Evolutionary conservation across 2,113 vertebrate genomes (phyloP).

Genomic region (Oncorhynchus masou): DNA sequence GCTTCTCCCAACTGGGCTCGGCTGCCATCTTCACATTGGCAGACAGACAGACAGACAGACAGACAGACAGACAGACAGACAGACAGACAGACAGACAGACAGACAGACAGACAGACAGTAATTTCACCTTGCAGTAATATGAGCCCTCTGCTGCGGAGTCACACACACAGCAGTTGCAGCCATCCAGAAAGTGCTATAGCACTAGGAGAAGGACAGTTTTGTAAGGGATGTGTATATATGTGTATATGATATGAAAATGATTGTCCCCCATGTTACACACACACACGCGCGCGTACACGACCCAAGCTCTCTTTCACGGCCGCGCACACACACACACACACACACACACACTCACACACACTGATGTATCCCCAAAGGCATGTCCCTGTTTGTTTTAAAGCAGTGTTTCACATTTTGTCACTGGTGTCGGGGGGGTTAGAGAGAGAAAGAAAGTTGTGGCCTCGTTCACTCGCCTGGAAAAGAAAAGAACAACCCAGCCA

Average conservation of each 20-base stretch:
- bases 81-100: constrained; percentile 5
- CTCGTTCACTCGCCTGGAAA: background rate
- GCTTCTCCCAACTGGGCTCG: constrained; percentile 30
- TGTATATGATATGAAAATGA: background rate
- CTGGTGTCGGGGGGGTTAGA: constrained; percentile 45
- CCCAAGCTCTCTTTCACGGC: constrained; percentile 8
- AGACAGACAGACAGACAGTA: constrained; percentile 17
- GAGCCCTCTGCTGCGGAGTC: constrained; percentile 39
- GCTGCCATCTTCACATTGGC: constrained; percentile 25
- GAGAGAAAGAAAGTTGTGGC: too few species aligned
- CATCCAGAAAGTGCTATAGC: background rate
- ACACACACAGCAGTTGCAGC: constrained; percentile 31
- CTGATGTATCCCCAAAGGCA: constrained; percentile 38
- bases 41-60: constrained; percentile 13
- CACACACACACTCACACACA: background rate
- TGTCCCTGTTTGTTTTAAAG: constrained; percentile 59
- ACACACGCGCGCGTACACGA: constrained; percentile 4
- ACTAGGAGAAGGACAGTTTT: background rate
- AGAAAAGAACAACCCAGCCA: background rate
- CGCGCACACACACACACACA: background rate
- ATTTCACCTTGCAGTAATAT: constrained; percentile 52
- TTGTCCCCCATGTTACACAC: background rate
- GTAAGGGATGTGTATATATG: constrained; percentile 4
- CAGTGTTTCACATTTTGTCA: constrained; percentile 34
- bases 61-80: too few species aligned